phyloP scores from a whole-genome alignment of 1,140 invertebrate species.

The Camponotus floridanus region DNA sequence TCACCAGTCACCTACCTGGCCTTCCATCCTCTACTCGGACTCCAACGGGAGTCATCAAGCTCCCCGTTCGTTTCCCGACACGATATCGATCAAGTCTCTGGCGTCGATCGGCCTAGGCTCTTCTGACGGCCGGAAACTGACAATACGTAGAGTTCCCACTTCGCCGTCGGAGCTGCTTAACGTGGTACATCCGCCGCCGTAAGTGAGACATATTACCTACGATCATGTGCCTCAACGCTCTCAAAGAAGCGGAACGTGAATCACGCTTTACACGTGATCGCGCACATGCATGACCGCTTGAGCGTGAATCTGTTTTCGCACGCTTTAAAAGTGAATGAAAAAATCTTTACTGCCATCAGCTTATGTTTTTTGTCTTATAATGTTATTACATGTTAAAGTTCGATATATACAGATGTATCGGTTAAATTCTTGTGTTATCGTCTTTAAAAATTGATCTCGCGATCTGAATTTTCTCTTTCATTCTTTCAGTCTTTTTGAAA shows the following conservation, averaged over 20 bases:
- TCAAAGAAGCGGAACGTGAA: constrained; percentile 56
- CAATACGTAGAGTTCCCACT: constrained; percentile 92
- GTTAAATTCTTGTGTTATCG: not conserved
- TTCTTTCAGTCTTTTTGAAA: not conserved
- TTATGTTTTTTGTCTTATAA: not conserved
- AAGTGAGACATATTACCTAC: constrained; percentile 86
- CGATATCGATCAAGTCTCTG: constrained; percentile 90
- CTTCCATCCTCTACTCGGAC: constrained; percentile 77
- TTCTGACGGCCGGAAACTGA: constrained; percentile 94
- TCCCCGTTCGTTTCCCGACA: constrained; percentile 86
- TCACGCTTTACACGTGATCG: constrained; percentile 42
- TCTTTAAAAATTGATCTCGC: not conserved
- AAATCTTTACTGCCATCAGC: not conserved
- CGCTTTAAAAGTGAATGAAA: not conserved
- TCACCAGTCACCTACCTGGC: constrained; percentile 70
- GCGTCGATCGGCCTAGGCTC: constrained; percentile 94
- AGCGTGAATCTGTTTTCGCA: not conserved
- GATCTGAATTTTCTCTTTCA: no score
- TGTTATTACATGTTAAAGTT: not conserved
- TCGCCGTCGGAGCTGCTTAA: constrained; percentile 93
- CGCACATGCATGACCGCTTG: not conserved
- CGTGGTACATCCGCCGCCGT: constrained; percentile 93
- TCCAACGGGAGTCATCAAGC: constrained; percentile 50
- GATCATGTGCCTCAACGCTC: constrained; percentile 52
- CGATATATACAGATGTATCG: not conserved